Evolutionary conservation across 35 echinoderm and acorn worm genomes (phyloP).

Genomic region (Chiridota heheva): DNA sequence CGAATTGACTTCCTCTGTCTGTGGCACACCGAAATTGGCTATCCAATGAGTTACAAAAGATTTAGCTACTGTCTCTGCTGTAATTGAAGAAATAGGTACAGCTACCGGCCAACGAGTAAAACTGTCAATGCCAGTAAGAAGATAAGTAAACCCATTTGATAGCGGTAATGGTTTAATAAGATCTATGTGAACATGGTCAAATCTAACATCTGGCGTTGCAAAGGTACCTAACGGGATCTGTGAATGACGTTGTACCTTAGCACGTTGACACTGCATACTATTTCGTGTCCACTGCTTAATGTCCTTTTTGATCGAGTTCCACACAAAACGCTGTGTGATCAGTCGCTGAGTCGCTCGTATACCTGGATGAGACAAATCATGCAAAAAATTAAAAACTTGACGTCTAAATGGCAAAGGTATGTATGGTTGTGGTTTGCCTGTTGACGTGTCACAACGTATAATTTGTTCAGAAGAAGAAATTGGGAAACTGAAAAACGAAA

Average conservation of each 20-base stretch:
- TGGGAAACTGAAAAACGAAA: no score
- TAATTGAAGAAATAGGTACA: no score
- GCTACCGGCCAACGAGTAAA: conserved; percentile 66
- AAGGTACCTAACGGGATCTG: conserved; percentile 44
- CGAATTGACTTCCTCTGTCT: no score
- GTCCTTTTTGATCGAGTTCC: conserved; percentile 46
- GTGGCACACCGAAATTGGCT: no score
- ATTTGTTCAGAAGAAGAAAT: conserved; percentile 12
- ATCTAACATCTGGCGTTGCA: conserved; percentile 52
- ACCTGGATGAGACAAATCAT: background rate
- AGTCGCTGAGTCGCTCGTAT: conserved; percentile 49
- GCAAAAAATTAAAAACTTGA: background rate
- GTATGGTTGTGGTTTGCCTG: background rate
- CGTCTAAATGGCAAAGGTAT: background rate
- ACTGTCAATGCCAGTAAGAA: conserved; percentile 58
- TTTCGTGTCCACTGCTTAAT: conserved; percentile 40
- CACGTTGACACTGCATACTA: conserved; percentile 46
- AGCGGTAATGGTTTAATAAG: conserved; percentile 44
- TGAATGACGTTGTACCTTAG: conserved; percentile 49
- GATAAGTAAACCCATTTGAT: conserved; percentile 46
- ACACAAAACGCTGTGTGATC: conserved; percentile 39
- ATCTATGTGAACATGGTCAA: conserved; percentile 49
- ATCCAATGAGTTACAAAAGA: no score
- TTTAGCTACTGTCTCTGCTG: no score
- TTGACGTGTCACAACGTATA: background rate